Base-by-base conservation (phyloP, 1,140 invertebrate genomes). In the Eulimnadia texana region DNA sequence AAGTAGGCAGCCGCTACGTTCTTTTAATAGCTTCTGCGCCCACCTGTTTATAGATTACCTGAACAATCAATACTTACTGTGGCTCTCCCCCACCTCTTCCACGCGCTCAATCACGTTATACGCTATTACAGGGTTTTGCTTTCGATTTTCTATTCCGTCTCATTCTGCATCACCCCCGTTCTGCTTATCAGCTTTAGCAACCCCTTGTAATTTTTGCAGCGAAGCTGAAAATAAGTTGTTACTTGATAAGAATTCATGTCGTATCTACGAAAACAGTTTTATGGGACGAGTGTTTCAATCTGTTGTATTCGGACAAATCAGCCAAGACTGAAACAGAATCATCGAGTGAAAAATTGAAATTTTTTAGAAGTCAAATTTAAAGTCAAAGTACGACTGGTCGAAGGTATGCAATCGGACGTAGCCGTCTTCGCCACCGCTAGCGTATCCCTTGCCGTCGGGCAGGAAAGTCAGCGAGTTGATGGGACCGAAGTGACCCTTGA, bases 401-500 rank as follows among this genome's bases (percentile, higher is more conserved):
- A 99, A 98, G 69, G 83, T 85, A 73, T 99, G 93, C 56, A 98
- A 83, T 70, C 95, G 79, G 25, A 98, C 85, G 74, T 94, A 98
- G 81, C 97, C 97, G 74, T 99, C 97, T 79, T 99, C 96, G 70
- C 93, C 96, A 50, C 96, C 97, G 65, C 90, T 95, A 58, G 89
- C 88, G 72, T 95, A 97, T 72, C 91, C 92, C 70, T 88, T 92
- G 47, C 97, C 97, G 79, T 96, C 92, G 11, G 97, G 97, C 79
- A 98, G 93, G 76, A 98, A 99, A 51, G 90, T 89, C 58, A 99
- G 80, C 73, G 90, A 93, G 79, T 99, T 99, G 68, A 99, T 99
- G 1, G 97, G 97, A 68, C 97, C 97, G 72, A 99, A 99, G 78
- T 99, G 97, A 55, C 95, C 96, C 73, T 99, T 99, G 0, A 99